phyloP scores from a whole-genome alignment of 1,140 invertebrate species.

The Acromyrmex heyeri region DNA sequence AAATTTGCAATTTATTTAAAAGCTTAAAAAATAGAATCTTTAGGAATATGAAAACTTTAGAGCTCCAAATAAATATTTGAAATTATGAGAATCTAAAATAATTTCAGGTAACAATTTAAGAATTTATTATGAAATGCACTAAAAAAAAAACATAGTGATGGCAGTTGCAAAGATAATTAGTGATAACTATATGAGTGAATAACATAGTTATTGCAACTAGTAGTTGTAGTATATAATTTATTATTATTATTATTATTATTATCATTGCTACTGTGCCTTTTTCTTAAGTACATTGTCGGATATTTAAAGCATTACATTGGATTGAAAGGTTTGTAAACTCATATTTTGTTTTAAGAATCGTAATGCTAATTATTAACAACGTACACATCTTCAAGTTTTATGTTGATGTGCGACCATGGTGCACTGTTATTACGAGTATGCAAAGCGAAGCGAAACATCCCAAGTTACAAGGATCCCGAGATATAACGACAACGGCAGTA shows the following conservation, averaged over 20 bases:
- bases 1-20: neutral
- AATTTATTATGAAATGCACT: neutral
- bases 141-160: no score
- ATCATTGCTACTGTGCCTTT: no score
- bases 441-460: conserved; percentile 33
- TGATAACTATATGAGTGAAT: no score
- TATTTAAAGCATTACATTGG: neutral
- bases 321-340: neutral
- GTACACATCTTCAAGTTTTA: neutral
- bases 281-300: neutral
- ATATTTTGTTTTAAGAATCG: neutral
- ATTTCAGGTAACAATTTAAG: neutral
- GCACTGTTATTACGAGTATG: conserved; percentile 27
- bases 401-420: neutral
- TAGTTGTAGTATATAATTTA: no score
- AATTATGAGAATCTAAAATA: neutral
- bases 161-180: no score
- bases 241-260: no score
- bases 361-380: conserved; percentile 1
- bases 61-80: neutral
- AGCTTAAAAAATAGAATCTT: neutral
- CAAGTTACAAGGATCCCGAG: neutral
- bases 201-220: no score
- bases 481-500: conserved; percentile 34
- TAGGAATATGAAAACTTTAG: neutral